These are phyloP conservation scores for Enteromius unitaeniatus DNA, from an alignment of 2,797 vertebrate genomes.

Conservation along the genomic window DNA sequence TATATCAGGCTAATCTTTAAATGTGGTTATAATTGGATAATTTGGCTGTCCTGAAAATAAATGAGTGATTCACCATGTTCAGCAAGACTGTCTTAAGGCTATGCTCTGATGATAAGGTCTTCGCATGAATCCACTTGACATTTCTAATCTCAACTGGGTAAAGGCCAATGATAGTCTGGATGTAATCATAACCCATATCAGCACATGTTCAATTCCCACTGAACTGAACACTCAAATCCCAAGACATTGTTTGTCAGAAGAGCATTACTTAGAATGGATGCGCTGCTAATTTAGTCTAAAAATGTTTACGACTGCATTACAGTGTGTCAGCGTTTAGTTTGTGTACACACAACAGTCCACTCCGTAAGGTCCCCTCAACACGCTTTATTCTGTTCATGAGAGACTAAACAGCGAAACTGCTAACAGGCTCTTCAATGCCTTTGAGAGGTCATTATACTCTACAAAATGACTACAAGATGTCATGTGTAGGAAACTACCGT, in stretches of 20 bases:
- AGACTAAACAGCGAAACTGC: not conserved
- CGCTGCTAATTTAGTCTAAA: not conserved
- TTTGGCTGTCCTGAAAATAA: slow-evolving; percentile 75
- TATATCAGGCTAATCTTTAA: slow-evolving; percentile 78
- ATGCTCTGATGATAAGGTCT: slow-evolving; percentile 52
- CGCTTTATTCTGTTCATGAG: not conserved
- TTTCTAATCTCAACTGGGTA: slow-evolving; percentile 50
- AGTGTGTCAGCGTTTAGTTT: not conserved
- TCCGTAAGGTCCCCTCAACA: not conserved
- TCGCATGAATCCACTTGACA: slow-evolving; percentile 50
- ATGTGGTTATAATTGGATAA: slow-evolving; percentile 78
- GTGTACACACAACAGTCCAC: not conserved
- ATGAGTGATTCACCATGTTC: slow-evolving; percentile 72
- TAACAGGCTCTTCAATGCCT: slow-evolving; percentile 29
- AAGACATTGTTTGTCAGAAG: not conserved
- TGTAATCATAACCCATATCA: slow-evolving; percentile 5
- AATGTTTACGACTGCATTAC: not conserved
- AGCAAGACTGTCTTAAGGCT: slow-evolving; percentile 65
- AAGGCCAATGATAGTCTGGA: slow-evolving; percentile 42
- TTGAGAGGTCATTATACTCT: slow-evolving; percentile 33
- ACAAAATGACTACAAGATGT: slow-evolving; percentile 1
- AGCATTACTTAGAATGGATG: not conserved
- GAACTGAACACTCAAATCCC: not conserved
- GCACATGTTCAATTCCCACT: not conserved
- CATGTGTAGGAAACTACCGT: not conserved